These are phyloP conservation scores for Anarsia innoxiella DNA, from an alignment of 2,888 invertebrate genomes.

Conservation along the genomic window DNA sequence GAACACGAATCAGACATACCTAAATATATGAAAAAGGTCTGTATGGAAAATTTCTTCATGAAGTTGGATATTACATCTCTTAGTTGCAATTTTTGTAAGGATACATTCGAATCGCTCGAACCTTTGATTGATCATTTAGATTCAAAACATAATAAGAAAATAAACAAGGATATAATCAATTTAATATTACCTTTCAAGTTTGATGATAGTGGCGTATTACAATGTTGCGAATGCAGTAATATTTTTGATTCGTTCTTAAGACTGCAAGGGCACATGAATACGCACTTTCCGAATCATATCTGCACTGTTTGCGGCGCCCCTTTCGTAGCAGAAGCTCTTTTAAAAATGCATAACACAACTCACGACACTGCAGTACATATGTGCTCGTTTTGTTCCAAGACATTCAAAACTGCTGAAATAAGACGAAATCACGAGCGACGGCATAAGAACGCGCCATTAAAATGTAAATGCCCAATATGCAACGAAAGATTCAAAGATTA, in stretches of 20 bases:
- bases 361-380: slow-evolving; percentile 1
- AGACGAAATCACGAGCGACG: slow-evolving; percentile 42
- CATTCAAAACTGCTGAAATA: slow-evolving; percentile 32
- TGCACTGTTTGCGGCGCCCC: slow-evolving; percentile 34
- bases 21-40: slow-evolving; percentile 14
- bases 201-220: slow-evolving; percentile 21
- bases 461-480: slow-evolving; percentile 42
- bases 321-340: slow-evolving; percentile 26
- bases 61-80: slow-evolving; percentile 22
- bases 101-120: slow-evolving; percentile 12
- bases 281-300: slow-evolving; percentile 38
- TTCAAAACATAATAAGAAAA: slow-evolving; percentile 11
- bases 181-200: slow-evolving; percentile 24
- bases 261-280: slow-evolving; percentile 38
- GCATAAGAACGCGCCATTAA: slow-evolving; percentile 39
- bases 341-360: slow-evolving; percentile 36
- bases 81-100: slow-evolving; percentile 16
- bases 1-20: slow-evolving; percentile 9
- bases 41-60: slow-evolving; percentile 13
- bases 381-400: slow-evolving; percentile 1
- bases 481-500: slow-evolving; percentile 32
- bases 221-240: slow-evolving; percentile 28
- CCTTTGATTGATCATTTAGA: slow-evolving; percentile 17
- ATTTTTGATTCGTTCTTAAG: slow-evolving; percentile 27
- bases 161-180: slow-evolving; percentile 18